Conservation (phyloP, 2,113 vertebrate species). For the Cebidichthys violaceus region DNA sequence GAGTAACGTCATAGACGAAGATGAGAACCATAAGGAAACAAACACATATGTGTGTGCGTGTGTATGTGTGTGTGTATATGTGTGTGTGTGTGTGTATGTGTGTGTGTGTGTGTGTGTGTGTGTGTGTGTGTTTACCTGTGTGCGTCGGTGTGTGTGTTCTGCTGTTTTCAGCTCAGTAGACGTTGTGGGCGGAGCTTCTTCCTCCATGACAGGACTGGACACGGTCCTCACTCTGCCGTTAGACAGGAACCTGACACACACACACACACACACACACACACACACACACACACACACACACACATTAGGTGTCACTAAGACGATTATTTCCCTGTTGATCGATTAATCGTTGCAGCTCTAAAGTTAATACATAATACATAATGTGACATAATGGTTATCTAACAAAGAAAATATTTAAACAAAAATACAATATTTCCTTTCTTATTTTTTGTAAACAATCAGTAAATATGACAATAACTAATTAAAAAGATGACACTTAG, state of each 20-base stretch:
- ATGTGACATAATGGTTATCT: no score
- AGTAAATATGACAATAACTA: no score
- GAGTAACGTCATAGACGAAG: not conserved
- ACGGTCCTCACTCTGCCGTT: conserved; percentile 69
- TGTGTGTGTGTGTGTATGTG: not conserved
- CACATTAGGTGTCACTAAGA: not conserved
- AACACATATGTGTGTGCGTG: not conserved
- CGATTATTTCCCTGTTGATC: no score
- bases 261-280: conserved; percentile 20
- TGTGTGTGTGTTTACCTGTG: conserved; percentile 41
- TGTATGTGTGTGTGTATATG: not conserved
- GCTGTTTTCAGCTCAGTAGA: conserved; percentile 55
- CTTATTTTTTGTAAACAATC: no score
- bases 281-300: conserved; percentile 1
- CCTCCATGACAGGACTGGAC: conserved; percentile 67
- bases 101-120: no score
- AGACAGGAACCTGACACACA: conserved; percentile 63
- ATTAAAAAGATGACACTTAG: no score
- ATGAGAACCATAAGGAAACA: not conserved
- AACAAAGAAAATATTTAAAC: no score
- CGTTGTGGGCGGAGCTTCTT: conserved; percentile 60
- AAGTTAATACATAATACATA: no score
- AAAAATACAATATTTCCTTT: no score
- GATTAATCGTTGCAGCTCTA: no score
- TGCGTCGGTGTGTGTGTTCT: conserved; percentile 44